A percentile compares a stretch with the other conserved stretches of the same genome.
Evolutionary conservation across 2,888 invertebrate species (phyloP).

Genomic region (Microctonus hyperodae): DNA sequence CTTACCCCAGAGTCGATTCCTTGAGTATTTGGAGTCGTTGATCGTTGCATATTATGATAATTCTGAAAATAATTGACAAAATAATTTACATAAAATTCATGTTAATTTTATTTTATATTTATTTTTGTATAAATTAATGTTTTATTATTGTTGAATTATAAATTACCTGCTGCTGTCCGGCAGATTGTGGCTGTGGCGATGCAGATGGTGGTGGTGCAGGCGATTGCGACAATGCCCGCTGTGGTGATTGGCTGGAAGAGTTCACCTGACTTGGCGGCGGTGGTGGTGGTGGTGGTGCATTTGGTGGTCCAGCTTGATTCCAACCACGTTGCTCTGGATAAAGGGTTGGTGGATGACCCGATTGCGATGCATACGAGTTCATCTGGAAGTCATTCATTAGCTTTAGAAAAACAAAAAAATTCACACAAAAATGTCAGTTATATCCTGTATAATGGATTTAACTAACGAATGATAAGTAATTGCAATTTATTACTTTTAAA

Average conservation of each 20-base stretch:
- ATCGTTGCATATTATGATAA: conserved; percentile 76
- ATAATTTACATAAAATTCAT: conserved; percentile 5
- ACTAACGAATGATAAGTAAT: background rate
- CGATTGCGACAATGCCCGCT: conserved; percentile 60
- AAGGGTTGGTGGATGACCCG: conserved; percentile 57
- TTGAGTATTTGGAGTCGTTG: conserved; percentile 80
- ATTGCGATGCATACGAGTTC: conserved; percentile 58
- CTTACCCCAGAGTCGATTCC: conserved; percentile 79
- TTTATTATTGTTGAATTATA: background rate
- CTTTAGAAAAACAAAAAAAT: conserved; percentile 15
- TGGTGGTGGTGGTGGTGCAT: conserved; percentile 57
- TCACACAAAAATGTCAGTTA: background rate
- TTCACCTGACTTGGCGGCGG: conserved; percentile 58
- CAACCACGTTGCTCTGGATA: conserved; percentile 61
- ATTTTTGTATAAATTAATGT: background rate
- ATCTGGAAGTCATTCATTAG: conserved; percentile 45
- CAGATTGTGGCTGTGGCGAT: conserved; percentile 59
- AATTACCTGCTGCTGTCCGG: conserved; percentile 37
- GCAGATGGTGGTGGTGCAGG: conserved; percentile 62
- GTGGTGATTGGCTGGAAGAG: conserved; percentile 60
- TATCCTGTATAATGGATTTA: conserved; percentile 1
- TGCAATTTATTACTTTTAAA: background rate
- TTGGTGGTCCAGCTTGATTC: conserved; percentile 59
- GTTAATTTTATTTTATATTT: background rate
- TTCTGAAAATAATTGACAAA: conserved; percentile 65